Evolutionary conservation across 2,113 vertebrate species (phyloP), one percentile per base, ranked within the genome.

Genomic region (Daubentonia madagascariensis): DNA sequence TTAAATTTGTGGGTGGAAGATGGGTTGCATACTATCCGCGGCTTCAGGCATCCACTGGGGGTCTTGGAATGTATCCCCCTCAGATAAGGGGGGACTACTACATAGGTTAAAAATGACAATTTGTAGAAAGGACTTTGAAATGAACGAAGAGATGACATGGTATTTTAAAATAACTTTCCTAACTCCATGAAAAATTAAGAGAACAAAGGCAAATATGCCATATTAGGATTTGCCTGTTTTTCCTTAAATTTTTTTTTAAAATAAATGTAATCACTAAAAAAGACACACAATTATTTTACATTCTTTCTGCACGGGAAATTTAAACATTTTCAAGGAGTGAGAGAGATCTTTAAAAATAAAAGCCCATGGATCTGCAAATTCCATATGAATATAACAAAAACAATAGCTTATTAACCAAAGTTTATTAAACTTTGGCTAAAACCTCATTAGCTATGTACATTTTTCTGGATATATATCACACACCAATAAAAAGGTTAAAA

Each of bases 371-470:
- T 87, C 22, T 89, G 22, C 32, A 83, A 91, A 76, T 94, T 52
- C 54, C 45, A 95, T 28, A 17, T 16, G 61, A 89, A 93, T 87
- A 20, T 76, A 96, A 92, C 32, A 93, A 94, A 85, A 91, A 63
- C 76, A 97, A 75, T 28, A 97, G 22, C 12, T 95, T 85, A 81
- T 94, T 94, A 94, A 92, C 65, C 43, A 79, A 68, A 45, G 17
- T 48, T 67, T 67, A 40, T 54, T 67, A 75, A 81, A 79, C 10
- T 91, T 90, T 78, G 81, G 78, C 57, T 94, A 94, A 93, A 89
- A 94, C 70, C 30, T 93, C 45, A 97, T 79, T 63, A 91, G 63
- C 40, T 85, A 76, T 28, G 50, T 94, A 18, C 25, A 90, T 65
- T 97, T 92, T 96, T 76, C 61, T 54, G n/a, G 83, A 94, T 80